Evolutionary conservation across 2,113 vertebrate genomes (phyloP).

Genomic region (western clawed frog (Xenopus tropicalis)): DNA sequence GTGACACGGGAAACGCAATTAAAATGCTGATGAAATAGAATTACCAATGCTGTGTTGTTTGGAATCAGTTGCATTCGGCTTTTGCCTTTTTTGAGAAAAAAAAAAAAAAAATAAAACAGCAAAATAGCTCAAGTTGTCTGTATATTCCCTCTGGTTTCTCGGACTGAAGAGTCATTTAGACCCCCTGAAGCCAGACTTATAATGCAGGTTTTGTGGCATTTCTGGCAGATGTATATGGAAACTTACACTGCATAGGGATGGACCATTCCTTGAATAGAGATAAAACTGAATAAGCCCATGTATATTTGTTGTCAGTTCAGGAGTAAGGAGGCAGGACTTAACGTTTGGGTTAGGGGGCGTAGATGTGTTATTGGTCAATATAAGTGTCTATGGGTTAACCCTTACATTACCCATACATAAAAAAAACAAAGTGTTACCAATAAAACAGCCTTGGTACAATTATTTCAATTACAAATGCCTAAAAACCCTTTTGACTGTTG

Average conservation of each 20-base stretch:
- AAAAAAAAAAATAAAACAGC: neutral
- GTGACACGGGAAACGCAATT: constrained; percentile 16
- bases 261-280: neutral
- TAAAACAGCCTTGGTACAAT: too few species aligned
- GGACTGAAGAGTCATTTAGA: constrained; percentile 27
- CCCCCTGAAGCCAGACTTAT: constrained; percentile 13
- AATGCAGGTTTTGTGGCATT: constrained; percentile 31
- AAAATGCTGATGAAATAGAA: constrained; percentile 16
- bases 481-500: too few species aligned
- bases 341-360: too few species aligned
- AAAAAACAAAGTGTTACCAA: too few species aligned
- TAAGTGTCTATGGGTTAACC: too few species aligned
- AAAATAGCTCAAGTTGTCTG: neutral
- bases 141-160: constrained; percentile 9
- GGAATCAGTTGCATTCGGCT: neutral
- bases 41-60: constrained; percentile 11
- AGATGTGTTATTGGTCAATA: too few species aligned
- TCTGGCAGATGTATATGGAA: constrained; percentile 18
- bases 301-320: constrained; percentile 5
- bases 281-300: constrained; percentile 12
- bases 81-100: neutral
- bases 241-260: neutral
- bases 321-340: too few species aligned
- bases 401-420: too few species aligned
- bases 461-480: too few species aligned